Base-by-base conservation (phyloP, 2,888 invertebrate species). In the Macrosoma leucophasiata region DNA sequence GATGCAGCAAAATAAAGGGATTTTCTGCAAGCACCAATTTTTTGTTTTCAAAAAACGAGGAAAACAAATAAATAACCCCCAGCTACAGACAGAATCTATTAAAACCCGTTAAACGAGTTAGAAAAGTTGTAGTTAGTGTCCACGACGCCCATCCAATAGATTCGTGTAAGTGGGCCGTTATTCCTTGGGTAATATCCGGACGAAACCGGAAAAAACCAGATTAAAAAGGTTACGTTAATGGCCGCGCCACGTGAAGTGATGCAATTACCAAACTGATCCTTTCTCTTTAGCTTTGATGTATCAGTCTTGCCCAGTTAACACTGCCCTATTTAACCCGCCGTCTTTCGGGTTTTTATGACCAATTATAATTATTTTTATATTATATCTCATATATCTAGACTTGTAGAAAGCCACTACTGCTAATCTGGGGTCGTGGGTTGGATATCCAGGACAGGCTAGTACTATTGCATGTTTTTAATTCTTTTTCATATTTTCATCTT, bases 181-280 rank as follows among this genome's bases (percentile, higher is more conserved):
- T 64, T 74, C 62, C 63, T 62, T 61, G 58, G 58, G 58, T 67
- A 74, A 77, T 79, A 78, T 77, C 77, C 73, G 73, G 70, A 53
- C 48, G 59, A 52, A 60, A 58, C 58, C 64, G 65, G 67, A 63
- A 73, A 75, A 74, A 73, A 71, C 52, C 57, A 69, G 69, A 74
- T 76, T 75, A 75, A 75, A 73, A 70, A 69, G 70, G 71, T 65
- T 68, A 62, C 67, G 62, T 70, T 78, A 76, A 78, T 73, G 69
- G 73, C 53, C 48, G 48, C 33, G 52, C 58, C 42, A 70, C 71
- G 75, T 77, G 71, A 74, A 73, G 73, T 75, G 76, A 72, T 68
- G 70, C 71, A 72, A 77, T 79, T 78, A 79, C 50, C 64, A 49
- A 62, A 64, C 74, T 64, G 72, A 71, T 67, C 63, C 64, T 48